phyloP scores from a whole-genome alignment of 92 coral and sea anemone genomes.

The Parazoanthus darwini region DNA sequence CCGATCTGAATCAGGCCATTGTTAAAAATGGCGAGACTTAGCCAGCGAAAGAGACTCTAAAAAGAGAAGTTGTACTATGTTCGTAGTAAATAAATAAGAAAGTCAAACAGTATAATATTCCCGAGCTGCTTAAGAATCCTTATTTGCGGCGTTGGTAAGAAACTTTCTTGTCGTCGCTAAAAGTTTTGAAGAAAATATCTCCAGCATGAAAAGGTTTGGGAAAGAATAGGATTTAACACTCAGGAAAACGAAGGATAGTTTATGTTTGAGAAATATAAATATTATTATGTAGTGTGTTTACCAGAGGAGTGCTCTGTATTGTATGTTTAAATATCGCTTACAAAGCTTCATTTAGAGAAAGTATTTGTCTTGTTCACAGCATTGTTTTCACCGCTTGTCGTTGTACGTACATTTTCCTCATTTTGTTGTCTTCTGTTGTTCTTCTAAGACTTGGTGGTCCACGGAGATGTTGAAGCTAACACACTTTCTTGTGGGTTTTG shows the following conservation, averaged over 20 bases:
- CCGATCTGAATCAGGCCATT: too few species aligned
- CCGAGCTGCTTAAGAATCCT: not conserved
- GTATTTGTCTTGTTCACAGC: not conserved
- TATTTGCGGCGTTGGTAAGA: not conserved
- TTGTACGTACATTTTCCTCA: not conserved
- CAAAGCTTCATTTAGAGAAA: not conserved
- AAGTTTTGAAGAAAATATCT: not conserved
- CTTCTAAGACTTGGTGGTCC: not conserved
- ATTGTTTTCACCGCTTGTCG: not conserved
- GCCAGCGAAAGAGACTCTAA: not conserved
- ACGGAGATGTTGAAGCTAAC: not conserved
- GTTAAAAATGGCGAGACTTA: slow-evolving; percentile 87
- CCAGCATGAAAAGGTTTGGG: not conserved
- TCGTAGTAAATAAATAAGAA: not conserved
- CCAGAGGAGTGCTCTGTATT: slow-evolving; percentile 7
- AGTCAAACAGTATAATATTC: not conserved
- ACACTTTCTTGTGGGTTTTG: not conserved
- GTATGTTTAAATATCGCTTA: slow-evolving; percentile 24
- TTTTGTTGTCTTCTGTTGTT: not conserved
- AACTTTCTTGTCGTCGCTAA: slow-evolving; percentile 1
- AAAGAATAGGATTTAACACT: slow-evolving; percentile 34
- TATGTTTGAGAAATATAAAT: slow-evolving; percentile 35
- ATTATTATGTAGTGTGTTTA: slow-evolving; percentile 33
- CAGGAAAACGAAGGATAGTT: slow-evolving; percentile 24
- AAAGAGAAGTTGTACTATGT: slow-evolving; percentile 19